Base-by-base conservation (phyloP, 1,140 invertebrate species). In the Tetramorium parvispinum region DNA sequence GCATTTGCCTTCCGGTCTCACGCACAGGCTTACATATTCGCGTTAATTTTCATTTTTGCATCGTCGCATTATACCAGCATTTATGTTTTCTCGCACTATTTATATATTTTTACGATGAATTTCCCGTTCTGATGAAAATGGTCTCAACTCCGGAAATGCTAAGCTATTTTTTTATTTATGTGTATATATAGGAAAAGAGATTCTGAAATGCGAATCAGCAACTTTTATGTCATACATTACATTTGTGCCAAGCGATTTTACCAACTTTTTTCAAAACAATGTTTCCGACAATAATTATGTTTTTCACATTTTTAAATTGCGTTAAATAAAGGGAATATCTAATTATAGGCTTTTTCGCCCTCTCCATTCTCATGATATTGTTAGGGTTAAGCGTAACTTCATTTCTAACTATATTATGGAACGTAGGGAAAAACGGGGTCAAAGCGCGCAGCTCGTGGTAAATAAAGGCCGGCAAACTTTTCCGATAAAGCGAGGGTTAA, bases 1-100 rank as follows among this genome's bases (percentile, higher is more conserved):
- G 79, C 86, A 82, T 90, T 92, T 88, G 78, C 86, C 86, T 92
- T 89, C 78, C 77, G 73, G 68, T 70, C 86, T 91, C 86, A 63
- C 87, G 61, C 61, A 46, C 65, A 51, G 40, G 43, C 55, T 57
- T 63, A 46, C 43, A 21, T 51, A 73, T 73, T 57, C 40, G 4
- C 68, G 49, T 82, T 71, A 82, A 70, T 7, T 82, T 18, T 82
- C 16, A 57, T 73, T 82, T 71, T 24, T 49, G 53, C 43, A n/a
- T n/a, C 18, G 57, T 59, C 51, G 13, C 32, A 70, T 73, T 73
- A 46, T 73, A 83, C 46, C 37, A 5, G 4, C 53, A 11, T 73
- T 21, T 57, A 24, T 46, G 11, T 57, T 46, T 24, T 27, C 11
- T 13, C 8, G 18, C 7, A 16, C 21, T 71, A 49, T 83, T 75